Evolutionary conservation across 2,888 invertebrate genomes (phyloP).

Genomic region (Spisula subtruncata): DNA sequence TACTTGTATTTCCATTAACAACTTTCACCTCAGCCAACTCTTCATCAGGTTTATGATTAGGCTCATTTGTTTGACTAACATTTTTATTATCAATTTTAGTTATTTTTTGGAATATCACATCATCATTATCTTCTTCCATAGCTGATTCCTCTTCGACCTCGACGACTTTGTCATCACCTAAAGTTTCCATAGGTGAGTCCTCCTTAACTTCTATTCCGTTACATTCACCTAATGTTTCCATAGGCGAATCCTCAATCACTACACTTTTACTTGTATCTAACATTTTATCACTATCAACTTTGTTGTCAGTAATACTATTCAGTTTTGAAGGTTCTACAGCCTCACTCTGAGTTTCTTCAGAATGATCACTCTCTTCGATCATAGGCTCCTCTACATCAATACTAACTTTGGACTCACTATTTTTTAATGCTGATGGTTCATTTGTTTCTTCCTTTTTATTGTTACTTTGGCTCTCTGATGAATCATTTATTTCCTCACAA

Average conservation of each 20-base stretch:
- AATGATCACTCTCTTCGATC: not conserved
- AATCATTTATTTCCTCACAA: conserved; percentile 33
- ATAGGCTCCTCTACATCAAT: not conserved
- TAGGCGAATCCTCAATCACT: conserved; percentile 1
- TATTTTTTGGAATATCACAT: conserved; percentile 62
- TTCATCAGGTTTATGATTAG: conserved; percentile 6
- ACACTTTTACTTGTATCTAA: conserved; percentile 34
- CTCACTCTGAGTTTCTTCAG: not conserved
- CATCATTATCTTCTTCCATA: conserved; percentile 64
- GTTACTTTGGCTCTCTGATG: not conserved
- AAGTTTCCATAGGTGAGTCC: conserved; percentile 34
- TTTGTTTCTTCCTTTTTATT: not conserved
- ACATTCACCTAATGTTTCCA: conserved; percentile 40
- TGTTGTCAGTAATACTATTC: not conserved
- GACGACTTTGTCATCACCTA: conserved; percentile 36
- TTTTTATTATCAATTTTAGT: conserved; percentile 9
- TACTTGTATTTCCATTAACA: conserved; percentile 27
- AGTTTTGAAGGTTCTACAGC: not conserved
- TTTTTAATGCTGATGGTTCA: conserved; percentile 20
- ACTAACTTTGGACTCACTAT: not conserved
- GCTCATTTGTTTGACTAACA: not conserved
- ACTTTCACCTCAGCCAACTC: not conserved
- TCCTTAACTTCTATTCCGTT: not conserved
- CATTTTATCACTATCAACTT: not conserved
- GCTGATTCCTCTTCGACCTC: not conserved